Base-by-base conservation (phyloP, 2,888 invertebrate species). In the Hylaea fasciaria region DNA sequence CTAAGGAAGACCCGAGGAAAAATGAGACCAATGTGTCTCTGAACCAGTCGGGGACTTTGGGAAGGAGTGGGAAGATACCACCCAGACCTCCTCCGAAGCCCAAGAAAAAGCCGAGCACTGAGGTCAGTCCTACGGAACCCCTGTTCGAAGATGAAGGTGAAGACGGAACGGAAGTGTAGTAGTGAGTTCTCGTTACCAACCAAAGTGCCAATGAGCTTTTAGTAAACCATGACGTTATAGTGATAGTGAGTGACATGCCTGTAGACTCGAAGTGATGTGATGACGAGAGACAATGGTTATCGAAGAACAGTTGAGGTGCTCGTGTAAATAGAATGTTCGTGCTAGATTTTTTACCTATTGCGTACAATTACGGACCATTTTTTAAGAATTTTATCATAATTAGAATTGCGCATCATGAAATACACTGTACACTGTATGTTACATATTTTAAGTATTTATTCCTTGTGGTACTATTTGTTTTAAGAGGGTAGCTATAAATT, bases 141-240 rank as follows among this genome's bases (percentile, higher is more conserved):
- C 87, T 97, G 66, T 97, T 96, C 79, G 97, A 97, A 82, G 97
- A 97, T 82, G 97, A 97, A 87, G 96, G 96, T 29, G 97, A 97
- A 81, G 97, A 97, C 73, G 97, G 97, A 69, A 97, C 97, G 74
- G 97, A 97, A 93, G 97, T 97, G 93, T 96, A 95, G 93, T 90
- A 88, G 69, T 72, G 71, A 76, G 70, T 71, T 56, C 73, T 72
- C 74, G 75, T 81, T 78, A 77, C 72, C 74, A 72, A 82, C 82
- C 85, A 83, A 87, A 88, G 89, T 91, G 91, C 90, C 91, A 91
- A 91, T 83, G 87, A 88, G 86, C 87, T 86, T 86, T 81, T 85
- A 85, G 85, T 84, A 83, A 83, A 82, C 60, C 32, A 51, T 62
- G 55, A 57, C 62, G 63, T 62, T 56, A 52, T 64, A 65, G 64